Evolutionary conservation across 2,797 vertebrate species (phyloP).

Genomic region (Coregonus suidteri): DNA sequence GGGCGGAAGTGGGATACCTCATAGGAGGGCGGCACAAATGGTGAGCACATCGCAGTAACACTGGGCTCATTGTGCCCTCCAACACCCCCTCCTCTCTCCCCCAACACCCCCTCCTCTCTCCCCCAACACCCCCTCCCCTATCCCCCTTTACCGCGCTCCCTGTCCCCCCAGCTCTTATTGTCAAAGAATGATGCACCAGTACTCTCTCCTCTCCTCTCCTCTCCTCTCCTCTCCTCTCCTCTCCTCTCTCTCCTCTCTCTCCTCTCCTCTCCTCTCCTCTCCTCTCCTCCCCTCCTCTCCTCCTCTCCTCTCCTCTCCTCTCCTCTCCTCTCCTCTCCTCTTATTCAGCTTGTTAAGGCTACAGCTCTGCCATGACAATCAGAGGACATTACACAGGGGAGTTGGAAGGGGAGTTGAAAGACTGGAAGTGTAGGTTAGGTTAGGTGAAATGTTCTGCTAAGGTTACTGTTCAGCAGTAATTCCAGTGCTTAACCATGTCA

Average conservation of each 20-base stretch:
- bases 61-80: constrained; percentile 80
- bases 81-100: neutral
- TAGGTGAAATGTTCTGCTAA: neutral
- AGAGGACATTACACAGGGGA: constrained; percentile 2
- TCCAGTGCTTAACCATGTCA: neutral
- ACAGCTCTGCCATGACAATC: constrained; percentile 58
- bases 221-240: too few relatives aligned
- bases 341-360: constrained; percentile 84
- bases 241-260: too few relatives aligned
- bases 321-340: constrained; percentile 14
- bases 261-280: too few relatives aligned
- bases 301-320: neutral
- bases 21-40: constrained; percentile 74
- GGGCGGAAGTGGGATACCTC: constrained; percentile 22
- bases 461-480: neutral
- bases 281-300: too few relatives aligned
- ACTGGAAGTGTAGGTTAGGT: neutral
- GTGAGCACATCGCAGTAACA: constrained; percentile 81
- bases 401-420: too few relatives aligned
- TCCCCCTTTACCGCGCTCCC: constrained; percentile 80
- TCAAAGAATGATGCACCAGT: constrained; percentile 84
- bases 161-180: constrained; percentile 83
- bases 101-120: neutral
- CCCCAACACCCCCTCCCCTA: constrained; percentile 29
- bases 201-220: constrained; percentile 31